Evolutionary conservation across 2,888 invertebrate genomes (phyloP).

Genomic region (Scaptomyza reducta): DNA sequence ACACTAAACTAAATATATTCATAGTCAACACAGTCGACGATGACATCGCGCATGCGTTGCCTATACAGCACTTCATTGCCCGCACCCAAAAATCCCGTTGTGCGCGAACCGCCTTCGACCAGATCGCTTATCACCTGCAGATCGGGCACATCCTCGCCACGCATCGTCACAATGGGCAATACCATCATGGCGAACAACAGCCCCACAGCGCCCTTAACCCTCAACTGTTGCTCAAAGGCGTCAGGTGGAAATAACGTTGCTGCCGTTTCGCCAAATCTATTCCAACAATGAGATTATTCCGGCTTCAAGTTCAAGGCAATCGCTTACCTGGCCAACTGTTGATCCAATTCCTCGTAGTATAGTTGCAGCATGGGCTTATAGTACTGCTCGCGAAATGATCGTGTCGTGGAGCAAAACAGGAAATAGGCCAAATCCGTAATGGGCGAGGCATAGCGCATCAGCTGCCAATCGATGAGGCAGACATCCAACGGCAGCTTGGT

Average conservation of each 20-base stretch:
- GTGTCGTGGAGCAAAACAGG: constrained; percentile 76
- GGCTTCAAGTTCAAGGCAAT: background rate
- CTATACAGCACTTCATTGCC: constrained; percentile 59
- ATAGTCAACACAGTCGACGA: constrained; percentile 71
- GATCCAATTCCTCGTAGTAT: constrained; percentile 68
- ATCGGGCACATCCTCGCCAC: constrained; percentile 76
- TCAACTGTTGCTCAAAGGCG: constrained; percentile 72
- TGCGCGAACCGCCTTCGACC: constrained; percentile 66
- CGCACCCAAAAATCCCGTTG: constrained; percentile 62
- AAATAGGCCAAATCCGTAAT: constrained; percentile 80
- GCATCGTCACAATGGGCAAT: constrained; percentile 75
- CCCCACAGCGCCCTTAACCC: constrained; percentile 72
- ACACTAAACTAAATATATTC: constrained; percentile 59
- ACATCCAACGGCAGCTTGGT: constrained; percentile 41
- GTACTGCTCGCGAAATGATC: constrained; percentile 66
- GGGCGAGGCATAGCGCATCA: constrained; percentile 81
- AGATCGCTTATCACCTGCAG: constrained; percentile 76
- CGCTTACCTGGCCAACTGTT: constrained; percentile 68
- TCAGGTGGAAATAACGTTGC: constrained; percentile 63
- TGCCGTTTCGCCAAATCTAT: constrained; percentile 73
- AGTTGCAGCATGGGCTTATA: constrained; percentile 68
- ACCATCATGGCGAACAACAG: constrained; percentile 78
- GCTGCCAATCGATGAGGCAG: constrained; percentile 82
- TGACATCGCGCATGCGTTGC: constrained; percentile 74
- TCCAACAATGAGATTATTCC: background rate